Base-by-base conservation (phyloP, 1,140 invertebrate species). In the Pissodes strobi region DNA sequence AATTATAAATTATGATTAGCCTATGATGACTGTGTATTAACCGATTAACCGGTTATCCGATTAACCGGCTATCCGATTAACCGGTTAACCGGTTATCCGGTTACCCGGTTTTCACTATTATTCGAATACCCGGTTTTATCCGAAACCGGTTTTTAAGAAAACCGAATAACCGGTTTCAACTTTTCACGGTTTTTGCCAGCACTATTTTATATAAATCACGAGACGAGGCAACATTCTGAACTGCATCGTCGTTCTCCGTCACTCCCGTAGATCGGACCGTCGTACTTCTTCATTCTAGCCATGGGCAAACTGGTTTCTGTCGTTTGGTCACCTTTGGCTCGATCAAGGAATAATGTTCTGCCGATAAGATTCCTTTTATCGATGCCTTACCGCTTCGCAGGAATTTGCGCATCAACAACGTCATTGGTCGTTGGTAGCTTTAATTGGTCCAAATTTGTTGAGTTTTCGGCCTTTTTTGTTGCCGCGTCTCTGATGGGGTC, bases 191-290 rank as follows among this genome's bases (percentile, higher is more conserved):
- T n/a, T n/a, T n/a, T n/a, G n/a, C n/a, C n/a, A n/a, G n/a, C n/a
- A n/a, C n/a, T n/a, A n/a, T n/a, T n/a, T n/a, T n/a, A 72, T 74
- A 76, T 77, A 76, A 77, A 76, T 76, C 75, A 77, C 72, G 63
- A 68, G 57, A 27, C 69, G 69, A 69, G 66, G 63, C 62, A 64
- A 68, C 65, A 67, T 70, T 69, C 66, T 69, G 58, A 23, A 22
- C 46, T 23, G 22, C 18, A 9, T 52, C 27, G 38, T 37, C 21
- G 13, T 48, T n/a, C n/a, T n/a, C n/a, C n/a, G n/a, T n/a, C n/a
- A n/a, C n/a, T n/a, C n/a, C n/a, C n/a, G n/a, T n/a, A n/a, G n/a
- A n/a, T n/a, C n/a, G n/a, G n/a, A n/a, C n/a, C n/a, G n/a, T n/a
- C n/a, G n/a, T n/a, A n/a, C 23, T 13, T 60, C 19, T 23, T 51